A percentile compares a stretch with the other conserved stretches of the same genome.
phyloP scores from a whole-genome alignment of 2,797 vertebrate species.

The Gymnothorax javanicus region DNA sequence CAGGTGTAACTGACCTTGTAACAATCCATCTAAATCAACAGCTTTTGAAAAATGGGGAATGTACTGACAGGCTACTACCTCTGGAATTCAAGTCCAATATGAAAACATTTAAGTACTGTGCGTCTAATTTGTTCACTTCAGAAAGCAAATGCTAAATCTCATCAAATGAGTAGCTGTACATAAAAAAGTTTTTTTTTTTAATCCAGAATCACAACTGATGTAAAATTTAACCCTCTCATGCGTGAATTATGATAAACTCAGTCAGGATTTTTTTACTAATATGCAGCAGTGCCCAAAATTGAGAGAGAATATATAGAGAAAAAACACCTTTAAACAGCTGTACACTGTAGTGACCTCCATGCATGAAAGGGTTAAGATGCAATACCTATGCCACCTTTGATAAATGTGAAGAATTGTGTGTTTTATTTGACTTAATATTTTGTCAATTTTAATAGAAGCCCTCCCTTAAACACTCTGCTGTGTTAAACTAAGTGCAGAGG shows the following conservation, averaged over 20 bases:
- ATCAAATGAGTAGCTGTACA: neutral
- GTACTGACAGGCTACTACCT: neutral
- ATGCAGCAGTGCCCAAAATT: no score
- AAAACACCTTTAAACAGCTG: no score
- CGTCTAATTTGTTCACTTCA: neutral
- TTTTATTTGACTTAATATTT: neutral
- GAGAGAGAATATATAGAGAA: no score
- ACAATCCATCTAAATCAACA: neutral
- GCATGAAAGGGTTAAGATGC: no score
- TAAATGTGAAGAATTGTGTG: neutral
- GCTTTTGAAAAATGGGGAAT: neutral
- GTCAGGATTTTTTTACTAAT: no score
- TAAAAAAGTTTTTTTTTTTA: neutral
- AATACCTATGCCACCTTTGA: neutral
- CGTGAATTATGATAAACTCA: no score
- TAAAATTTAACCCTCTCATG: no score
- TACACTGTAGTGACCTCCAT: no score
- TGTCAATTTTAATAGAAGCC: neutral
- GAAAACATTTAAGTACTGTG: no score
- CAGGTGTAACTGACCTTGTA: neutral
- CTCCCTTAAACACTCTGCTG: neutral
- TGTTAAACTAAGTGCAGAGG: neutral
- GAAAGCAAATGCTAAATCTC: neutral
- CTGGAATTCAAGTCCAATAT: neutral
- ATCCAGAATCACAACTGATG: no score